Conservation (phyloP, 53 echinoderm and acorn worm species). For the Arbacia lixula region DNA sequence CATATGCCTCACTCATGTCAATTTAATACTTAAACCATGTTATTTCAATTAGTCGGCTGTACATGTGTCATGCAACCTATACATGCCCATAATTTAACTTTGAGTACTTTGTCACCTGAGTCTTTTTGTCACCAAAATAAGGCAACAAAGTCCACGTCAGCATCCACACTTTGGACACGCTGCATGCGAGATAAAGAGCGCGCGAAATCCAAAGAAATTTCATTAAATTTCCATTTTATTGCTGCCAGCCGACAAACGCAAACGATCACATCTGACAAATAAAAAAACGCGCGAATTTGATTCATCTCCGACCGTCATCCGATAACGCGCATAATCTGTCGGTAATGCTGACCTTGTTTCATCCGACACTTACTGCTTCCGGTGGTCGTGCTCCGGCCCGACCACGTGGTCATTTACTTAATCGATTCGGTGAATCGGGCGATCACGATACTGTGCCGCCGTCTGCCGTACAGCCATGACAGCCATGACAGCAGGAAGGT, state of each 20-base stretch:
- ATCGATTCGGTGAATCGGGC: constrained; percentile 36
- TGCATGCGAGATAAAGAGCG: background rate
- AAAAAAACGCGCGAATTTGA: constrained; percentile 31
- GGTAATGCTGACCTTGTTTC: constrained; percentile 37
- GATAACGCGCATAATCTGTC: background rate
- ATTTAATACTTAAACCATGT: too few relatives aligned
- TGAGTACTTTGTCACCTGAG: too few relatives aligned
- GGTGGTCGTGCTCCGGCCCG: constrained; percentile 38
- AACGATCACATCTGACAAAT: constrained; percentile 13
- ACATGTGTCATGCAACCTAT: too few relatives aligned
- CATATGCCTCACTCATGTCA: too few relatives aligned
- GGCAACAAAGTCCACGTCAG: background rate
- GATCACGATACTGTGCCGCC: constrained; percentile 47
- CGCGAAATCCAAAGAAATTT: constrained; percentile 6
- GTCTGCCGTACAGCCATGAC: background rate
- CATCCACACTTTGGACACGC: background rate
- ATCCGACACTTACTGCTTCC: constrained; percentile 16
- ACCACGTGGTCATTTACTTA: constrained; percentile 20
- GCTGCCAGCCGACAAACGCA: constrained; percentile 16
- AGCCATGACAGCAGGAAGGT: too few relatives aligned
- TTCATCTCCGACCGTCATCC: background rate
- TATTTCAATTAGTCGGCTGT: too few relatives aligned
- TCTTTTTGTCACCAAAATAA: too few relatives aligned
- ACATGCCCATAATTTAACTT: too few relatives aligned
- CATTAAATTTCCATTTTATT: background rate